Percentiles rank a stretch among this genome's conserved stretches.
Conservation (phyloP, 2,797 vertebrate genomes). For the Bovichtus variegatus region DNA sequence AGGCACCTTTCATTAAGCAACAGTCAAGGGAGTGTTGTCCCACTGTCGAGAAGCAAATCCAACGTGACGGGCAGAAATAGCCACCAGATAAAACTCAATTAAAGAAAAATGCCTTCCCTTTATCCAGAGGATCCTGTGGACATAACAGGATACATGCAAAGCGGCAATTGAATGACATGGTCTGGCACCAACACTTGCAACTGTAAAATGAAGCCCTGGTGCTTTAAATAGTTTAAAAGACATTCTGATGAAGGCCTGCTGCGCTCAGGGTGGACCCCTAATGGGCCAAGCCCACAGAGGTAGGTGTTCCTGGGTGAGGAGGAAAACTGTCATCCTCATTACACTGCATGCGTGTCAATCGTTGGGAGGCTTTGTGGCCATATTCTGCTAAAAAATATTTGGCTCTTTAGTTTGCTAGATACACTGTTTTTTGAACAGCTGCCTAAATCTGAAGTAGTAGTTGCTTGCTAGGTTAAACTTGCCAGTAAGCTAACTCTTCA, state of each 20-base stretch:
- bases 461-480: background rate
- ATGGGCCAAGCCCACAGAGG: background rate
- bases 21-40: background rate
- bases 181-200: background rate
- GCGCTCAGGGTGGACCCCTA: too few species aligned
- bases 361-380: background rate
- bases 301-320: background rate
- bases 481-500: background rate
- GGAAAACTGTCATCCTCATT: background rate
- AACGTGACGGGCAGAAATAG: background rate
- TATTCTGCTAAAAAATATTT: background rate
- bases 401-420: too few species aligned
- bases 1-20: background rate
- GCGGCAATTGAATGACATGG: background rate
- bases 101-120: background rate
- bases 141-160: background rate
- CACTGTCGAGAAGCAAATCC: background rate
- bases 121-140: background rate
- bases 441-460: background rate
- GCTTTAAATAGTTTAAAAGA: background rate
- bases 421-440: background rate
- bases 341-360: background rate
- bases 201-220: background rate
- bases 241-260: background rate
- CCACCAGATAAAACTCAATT: background rate